Evolutionary conservation across 2,888 invertebrate species (phyloP), one percentile per base, ranked within the genome.

Genomic region (Encarsia formosa): DNA sequence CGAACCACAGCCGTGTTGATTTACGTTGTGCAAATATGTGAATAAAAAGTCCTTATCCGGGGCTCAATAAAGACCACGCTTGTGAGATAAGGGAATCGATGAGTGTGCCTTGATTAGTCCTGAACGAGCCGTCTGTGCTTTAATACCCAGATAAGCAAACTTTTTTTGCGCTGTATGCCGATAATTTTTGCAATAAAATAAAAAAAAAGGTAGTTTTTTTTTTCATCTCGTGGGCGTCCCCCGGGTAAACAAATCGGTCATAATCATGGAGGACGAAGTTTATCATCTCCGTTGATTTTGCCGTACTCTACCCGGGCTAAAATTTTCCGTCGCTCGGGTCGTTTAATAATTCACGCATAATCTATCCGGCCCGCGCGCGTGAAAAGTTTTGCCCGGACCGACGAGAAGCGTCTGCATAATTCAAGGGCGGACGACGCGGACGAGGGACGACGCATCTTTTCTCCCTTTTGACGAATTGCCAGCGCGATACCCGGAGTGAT

Each of bases 331-430:
- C 37, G 13, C 19, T 9, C 5, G 37, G 26, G 43, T 20, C 16
- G 53, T 51, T 51, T 41, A 51, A 55, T 55, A 49, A 56, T 52
- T 52, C 48, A 49, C 39, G 42, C 37, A 49, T 49, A 49, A 56
- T 56, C 55, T 45, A 46, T 45, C 44, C 11, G 37, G 16, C 15
- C 8, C 35, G 29, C 5, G 16, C 13, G 20, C 16, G 3, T 13
- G 32, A 40, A 52, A 45, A 46, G 49, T 45, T 42, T 29, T 16
- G 20, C 52, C 5, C 5, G n/a, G 26, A 23, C 23, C 18, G 18
- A 11, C 32, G n/a, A 16, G 35, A 20, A 8, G 16, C 24, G 23
- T 18, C 15, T 46, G 48, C 48, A 51, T 48, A 51, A 55, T 51
- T 51, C 45, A 55, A 11, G 34, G 34, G n/a, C 23, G n/a, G 18